Percentiles rank a stretch among this genome's conserved stretches.
Conservation (phyloP, 2,113 vertebrate genomes). For the Microcebus jonahi region DNA sequence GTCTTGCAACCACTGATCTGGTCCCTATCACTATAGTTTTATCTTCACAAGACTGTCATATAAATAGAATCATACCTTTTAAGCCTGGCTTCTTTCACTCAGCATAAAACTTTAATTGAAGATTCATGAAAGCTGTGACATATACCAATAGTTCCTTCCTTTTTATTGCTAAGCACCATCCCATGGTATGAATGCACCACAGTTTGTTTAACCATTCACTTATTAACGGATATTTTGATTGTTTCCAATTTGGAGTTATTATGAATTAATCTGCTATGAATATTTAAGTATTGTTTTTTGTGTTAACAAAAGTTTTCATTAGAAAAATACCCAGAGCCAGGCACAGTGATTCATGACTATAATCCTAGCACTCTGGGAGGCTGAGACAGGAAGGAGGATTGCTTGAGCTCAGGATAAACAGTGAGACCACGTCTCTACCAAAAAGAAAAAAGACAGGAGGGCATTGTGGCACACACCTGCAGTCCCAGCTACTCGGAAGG, state of each 20-base stretch:
- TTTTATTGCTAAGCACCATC: not conserved
- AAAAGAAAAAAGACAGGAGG: no score
- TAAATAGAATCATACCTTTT: not conserved
- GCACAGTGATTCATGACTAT: no score
- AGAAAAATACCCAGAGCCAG: not conserved
- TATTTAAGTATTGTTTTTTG: not conserved
- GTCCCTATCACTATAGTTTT: not conserved
- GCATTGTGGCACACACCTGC: no score
- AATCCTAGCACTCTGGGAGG: no score
- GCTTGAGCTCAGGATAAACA: no score
- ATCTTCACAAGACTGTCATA: not conserved
- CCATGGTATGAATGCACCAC: accelerated
- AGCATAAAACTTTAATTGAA: not conserved
- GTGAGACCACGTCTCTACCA: no score
- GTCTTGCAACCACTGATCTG: not conserved
- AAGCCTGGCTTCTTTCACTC: slow-evolving; percentile 14
- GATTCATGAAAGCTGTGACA: not conserved
- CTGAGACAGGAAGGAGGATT: no score
- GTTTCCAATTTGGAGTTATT: not conserved
- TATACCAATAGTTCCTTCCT: not conserved
- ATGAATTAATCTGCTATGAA: not conserved
- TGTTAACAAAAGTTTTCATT: not conserved
- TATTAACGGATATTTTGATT: not conserved
- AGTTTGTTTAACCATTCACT: not conserved
- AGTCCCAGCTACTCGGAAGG: no score